Conservation (phyloP, 2,797 vertebrate species). For the Poecile montanus region DNA sequence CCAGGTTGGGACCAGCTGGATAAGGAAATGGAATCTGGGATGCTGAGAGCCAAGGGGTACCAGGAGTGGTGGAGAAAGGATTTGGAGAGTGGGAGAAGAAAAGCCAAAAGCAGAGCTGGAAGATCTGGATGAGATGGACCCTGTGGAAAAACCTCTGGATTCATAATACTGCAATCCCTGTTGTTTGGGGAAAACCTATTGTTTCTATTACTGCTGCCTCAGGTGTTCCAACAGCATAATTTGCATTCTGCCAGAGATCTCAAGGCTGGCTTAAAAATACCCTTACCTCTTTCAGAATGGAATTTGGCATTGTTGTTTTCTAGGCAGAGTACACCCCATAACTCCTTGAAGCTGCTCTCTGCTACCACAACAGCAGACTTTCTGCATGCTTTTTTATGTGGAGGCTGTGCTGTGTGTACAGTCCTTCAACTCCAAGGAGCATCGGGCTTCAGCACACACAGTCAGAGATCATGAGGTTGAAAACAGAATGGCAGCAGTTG, state of each 20-base stretch:
- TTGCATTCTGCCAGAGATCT: not conserved
- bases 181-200: not conserved
- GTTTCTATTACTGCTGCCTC: not conserved
- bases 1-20: not conserved
- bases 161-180: not conserved
- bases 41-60: not conserved
- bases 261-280: not conserved
- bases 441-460: slow-evolving; percentile 1
- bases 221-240: not conserved
- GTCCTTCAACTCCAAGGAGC: not conserved
- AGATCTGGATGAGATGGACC: not conserved
- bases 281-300: not conserved
- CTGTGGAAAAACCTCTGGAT: not conserved
- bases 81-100: not conserved
- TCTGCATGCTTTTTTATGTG: not conserved
- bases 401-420: not conserved
- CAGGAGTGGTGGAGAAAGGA: not conserved
- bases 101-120: not conserved
- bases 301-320: not conserved
- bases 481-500: slow-evolving; percentile 13
- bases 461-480: not conserved
- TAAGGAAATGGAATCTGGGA: not conserved
- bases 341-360: not conserved
- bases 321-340: not conserved
- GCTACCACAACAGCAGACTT: not conserved